These are phyloP conservation scores for Phaonia tiefii DNA, from an alignment of 2,888 invertebrate species.

Conservation along the genomic window DNA sequence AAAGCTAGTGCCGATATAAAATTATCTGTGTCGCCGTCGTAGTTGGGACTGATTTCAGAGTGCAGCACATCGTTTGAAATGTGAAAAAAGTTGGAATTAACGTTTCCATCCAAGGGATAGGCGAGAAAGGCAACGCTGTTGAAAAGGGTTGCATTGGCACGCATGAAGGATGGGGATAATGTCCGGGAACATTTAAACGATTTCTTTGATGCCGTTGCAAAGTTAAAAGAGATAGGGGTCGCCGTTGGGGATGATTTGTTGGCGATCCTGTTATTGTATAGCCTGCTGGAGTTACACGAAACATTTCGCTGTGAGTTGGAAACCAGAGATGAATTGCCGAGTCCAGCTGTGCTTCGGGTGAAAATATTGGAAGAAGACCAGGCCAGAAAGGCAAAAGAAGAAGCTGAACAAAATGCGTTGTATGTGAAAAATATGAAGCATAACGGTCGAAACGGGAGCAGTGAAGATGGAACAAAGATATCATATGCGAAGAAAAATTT, in stretches of 20 bases:
- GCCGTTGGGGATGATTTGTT: conserved; percentile 72
- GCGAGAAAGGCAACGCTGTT: conserved; percentile 78
- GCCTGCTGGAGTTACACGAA: too few species aligned
- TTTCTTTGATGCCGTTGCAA: conserved; percentile 67
- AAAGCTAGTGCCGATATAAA: conserved; percentile 52
- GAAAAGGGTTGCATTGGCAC: too few species aligned
- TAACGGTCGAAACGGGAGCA: neutral
- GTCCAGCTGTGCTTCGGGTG: conserved; percentile 7
- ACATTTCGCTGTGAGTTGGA: too few species aligned
- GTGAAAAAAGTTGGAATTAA: too few species aligned
- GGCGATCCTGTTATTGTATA: conserved; percentile 72
- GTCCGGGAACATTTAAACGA: conserved; percentile 74
- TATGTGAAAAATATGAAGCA: neutral
- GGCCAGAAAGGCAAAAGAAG: conserved; percentile 30
- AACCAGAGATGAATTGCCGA: neutral
- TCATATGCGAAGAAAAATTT: neutral
- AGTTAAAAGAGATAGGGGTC: conserved; percentile 52
- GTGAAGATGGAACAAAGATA: neutral
- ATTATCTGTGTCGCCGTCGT: conserved; percentile 44
- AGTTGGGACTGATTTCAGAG: conserved; percentile 47
- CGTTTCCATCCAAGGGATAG: conserved; percentile 76
- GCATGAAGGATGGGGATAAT: too few species aligned
- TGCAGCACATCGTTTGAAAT: conserved; percentile 70
- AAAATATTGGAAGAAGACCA: too few species aligned
- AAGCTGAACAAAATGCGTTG: neutral